Evolutionary conservation across 2,888 invertebrate genomes (phyloP).

Genomic region (Euplagia quadripunctaria): DNA sequence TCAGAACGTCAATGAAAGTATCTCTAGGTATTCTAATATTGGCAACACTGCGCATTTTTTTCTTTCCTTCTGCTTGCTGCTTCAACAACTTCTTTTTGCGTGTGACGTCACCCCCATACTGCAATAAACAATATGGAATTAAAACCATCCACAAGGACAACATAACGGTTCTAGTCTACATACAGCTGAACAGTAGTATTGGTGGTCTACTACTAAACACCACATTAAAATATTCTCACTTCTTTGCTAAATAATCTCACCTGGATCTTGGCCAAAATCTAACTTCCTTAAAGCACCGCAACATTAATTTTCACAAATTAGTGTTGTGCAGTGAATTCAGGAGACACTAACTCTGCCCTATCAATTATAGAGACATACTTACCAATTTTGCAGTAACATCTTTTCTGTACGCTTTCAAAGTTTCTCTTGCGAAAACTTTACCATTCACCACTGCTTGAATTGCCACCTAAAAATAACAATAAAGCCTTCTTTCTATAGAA

Average conservation of each 20-base stretch:
- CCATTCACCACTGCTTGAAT: constrained; percentile 94
- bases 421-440: constrained; percentile 94
- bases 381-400: constrained; percentile 98
- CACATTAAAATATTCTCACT: background rate
- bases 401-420: constrained; percentile 94
- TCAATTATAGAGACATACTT: constrained; percentile 63
- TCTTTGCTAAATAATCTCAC: background rate
- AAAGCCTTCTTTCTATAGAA: background rate
- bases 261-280: background rate
- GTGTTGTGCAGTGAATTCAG: background rate
- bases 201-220: background rate
- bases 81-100: constrained; percentile 95
- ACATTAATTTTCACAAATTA: background rate
- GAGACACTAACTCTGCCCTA: too few relatives aligned
- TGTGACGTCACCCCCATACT: constrained; percentile 97
- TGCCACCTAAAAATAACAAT: constrained; percentile 86
- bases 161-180: background rate
- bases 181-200: background rate
- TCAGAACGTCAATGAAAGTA: constrained; percentile 97
- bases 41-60: constrained; percentile 96
- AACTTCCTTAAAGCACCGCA: background rate
- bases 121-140: constrained; percentile 56
- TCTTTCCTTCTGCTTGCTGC: constrained; percentile 97
- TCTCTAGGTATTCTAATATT: constrained; percentile 97
- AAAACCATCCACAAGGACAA: background rate